Conservation (phyloP, 2,797 vertebrate genomes). For the Brotula barbata region DNA sequence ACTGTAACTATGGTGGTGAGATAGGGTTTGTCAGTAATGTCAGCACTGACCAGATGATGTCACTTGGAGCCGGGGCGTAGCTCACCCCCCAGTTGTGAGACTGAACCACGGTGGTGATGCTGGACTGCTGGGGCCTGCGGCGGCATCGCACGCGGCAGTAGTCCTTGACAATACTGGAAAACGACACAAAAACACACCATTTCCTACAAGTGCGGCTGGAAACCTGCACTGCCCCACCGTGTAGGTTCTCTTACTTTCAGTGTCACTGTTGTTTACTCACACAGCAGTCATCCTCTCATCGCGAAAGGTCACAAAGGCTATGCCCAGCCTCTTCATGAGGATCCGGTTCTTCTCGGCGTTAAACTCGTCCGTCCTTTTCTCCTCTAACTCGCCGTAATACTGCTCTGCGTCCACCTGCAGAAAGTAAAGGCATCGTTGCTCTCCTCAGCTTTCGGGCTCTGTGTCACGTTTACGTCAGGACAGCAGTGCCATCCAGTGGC, state of each 20-base stretch:
- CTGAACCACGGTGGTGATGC: constrained; percentile 88
- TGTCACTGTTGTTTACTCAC: constrained; percentile 80
- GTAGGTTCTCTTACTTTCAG: not conserved
- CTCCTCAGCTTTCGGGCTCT: constrained; percentile 11
- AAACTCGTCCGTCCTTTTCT: constrained; percentile 95
- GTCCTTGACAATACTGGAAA: constrained; percentile 88
- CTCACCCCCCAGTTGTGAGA: constrained; percentile 87
- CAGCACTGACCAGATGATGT: constrained; percentile 92
- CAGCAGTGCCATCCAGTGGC: constrained; percentile 79
- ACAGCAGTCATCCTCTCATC: constrained; percentile 90
- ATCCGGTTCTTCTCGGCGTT: constrained; percentile 93
- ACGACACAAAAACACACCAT: constrained; percentile 20
- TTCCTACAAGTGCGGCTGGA: not conserved
- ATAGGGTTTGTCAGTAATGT: too few species aligned
- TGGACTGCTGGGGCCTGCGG: constrained; percentile 88
- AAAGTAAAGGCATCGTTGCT: constrained; percentile 20
- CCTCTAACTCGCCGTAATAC: constrained; percentile 95
- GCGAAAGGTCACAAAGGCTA: constrained; percentile 95
- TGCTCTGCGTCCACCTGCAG: constrained; percentile 95
- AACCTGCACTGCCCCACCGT: not conserved
- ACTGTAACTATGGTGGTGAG: too few species aligned
- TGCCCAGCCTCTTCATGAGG: constrained; percentile 86
- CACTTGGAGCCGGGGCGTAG: constrained; percentile 90
- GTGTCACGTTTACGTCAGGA: constrained; percentile 49
- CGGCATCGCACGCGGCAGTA: constrained; percentile 81